Conservation (phyloP, 2,113 vertebrate species). For the Varanus salvator region DNA sequence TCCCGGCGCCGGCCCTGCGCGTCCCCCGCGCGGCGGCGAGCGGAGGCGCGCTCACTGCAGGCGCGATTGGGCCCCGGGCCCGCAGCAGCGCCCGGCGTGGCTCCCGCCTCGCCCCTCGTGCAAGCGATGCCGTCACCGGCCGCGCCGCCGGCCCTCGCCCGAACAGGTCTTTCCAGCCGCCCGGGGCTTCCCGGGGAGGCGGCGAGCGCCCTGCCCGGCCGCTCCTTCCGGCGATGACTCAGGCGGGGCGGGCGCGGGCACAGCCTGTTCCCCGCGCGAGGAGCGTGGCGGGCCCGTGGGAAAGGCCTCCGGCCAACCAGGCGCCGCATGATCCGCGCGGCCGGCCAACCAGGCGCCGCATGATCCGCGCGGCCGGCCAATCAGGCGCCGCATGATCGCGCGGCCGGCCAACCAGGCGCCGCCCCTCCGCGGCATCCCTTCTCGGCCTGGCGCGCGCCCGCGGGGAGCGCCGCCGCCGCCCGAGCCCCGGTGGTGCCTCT, state of each 20-base stretch:
- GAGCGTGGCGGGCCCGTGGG: slow-evolving; percentile 14
- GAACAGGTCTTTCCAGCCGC: background rate
- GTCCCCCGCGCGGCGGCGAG: too few relatives aligned
- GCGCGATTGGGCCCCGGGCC: too few relatives aligned
- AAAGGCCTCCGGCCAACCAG: slow-evolving; percentile 9
- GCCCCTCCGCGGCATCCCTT: background rate
- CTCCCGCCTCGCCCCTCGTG: too few relatives aligned
- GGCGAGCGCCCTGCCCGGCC: background rate
- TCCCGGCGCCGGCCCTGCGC: too few relatives aligned
- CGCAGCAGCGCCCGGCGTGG: background rate
- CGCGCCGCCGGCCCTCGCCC: too few relatives aligned
- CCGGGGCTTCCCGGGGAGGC: background rate
- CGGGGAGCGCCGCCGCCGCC: too few relatives aligned
- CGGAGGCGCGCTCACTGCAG: too few relatives aligned
- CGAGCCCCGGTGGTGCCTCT: too few relatives aligned
- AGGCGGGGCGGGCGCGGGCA: background rate
- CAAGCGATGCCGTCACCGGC: too few relatives aligned
- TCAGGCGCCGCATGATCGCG: background rate
- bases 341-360: too few relatives aligned
- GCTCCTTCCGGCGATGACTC: background rate
- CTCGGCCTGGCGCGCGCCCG: too few relatives aligned
- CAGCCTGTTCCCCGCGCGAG: background rate
- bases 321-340: background rate
- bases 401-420: background rate
- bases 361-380: background rate